Evolutionary conservation across 2,888 invertebrate species (phyloP).

Genomic region (Netelia fuscicornis): DNA sequence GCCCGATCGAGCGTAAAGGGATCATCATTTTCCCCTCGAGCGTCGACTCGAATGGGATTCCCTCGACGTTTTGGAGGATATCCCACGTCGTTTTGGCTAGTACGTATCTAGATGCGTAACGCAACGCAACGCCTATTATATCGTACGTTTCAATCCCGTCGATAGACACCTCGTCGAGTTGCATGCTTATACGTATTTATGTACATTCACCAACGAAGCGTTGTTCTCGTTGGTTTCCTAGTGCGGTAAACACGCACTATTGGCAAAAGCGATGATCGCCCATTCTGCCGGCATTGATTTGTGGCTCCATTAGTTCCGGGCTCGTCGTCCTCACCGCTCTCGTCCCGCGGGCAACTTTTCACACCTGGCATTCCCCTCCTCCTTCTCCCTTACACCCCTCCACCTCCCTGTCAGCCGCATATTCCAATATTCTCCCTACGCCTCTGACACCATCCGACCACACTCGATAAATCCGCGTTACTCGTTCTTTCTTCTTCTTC

Average conservation of each 20-base stretch:
- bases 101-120: too few species aligned
- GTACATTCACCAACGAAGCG: constrained; percentile 41
- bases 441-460: constrained; percentile 58
- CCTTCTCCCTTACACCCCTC: background rate
- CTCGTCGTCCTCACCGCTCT: constrained; percentile 69
- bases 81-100: background rate
- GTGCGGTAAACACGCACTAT: constrained; percentile 83
- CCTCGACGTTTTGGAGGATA: constrained; percentile 44
- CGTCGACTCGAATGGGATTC: constrained; percentile 47
- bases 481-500: constrained; percentile 60
- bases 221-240: constrained; percentile 63
- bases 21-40: constrained; percentile 75
- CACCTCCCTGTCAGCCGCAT: constrained; percentile 60
- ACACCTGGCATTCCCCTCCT: constrained; percentile 74
- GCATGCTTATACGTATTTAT: constrained; percentile 20
- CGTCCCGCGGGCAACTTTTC: constrained; percentile 65
- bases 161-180: constrained; percentile 10
- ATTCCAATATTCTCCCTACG: constrained; percentile 34
- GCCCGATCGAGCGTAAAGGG: constrained; percentile 80
- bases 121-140: background rate
- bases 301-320: constrained; percentile 84
- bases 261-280: constrained; percentile 82
- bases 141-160: background rate
- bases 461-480: constrained; percentile 81
- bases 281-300: constrained; percentile 82